phyloP scores from a whole-genome alignment of 1,140 invertebrate genomes.

The Drosophila ohnishii region DNA sequence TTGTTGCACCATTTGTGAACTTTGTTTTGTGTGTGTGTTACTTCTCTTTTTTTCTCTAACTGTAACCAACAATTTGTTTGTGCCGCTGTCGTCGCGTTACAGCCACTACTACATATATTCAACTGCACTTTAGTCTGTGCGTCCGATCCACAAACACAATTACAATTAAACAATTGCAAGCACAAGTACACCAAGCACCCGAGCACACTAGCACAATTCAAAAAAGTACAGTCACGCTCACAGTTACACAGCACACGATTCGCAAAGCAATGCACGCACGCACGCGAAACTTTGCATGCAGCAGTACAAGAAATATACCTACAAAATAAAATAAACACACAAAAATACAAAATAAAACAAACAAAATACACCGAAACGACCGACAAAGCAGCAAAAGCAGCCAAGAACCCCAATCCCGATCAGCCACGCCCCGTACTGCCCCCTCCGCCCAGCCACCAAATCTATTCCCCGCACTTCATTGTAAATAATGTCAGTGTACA shows the following conservation, averaged over 20 bases:
- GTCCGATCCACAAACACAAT: slow-evolving; percentile 40
- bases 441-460: slow-evolving; percentile 18
- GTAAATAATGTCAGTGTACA: slow-evolving; percentile 68
- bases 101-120: slow-evolving; percentile 33
- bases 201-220: slow-evolving; percentile 18
- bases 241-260: slow-evolving; percentile 20
- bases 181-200: slow-evolving; percentile 8
- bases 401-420: slow-evolving; percentile 45
- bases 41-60: slow-evolving; percentile 50
- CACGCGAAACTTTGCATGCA: slow-evolving; percentile 48
- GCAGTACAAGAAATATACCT: slow-evolving; percentile 17
- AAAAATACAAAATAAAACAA: slow-evolving; percentile 12
- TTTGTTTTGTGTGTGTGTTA: slow-evolving; percentile 61
- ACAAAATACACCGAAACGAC: slow-evolving; percentile 15
- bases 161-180: slow-evolving; percentile 21
- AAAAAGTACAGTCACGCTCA: slow-evolving; percentile 38
- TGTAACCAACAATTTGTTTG: slow-evolving; percentile 52
- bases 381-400: slow-evolving; percentile 55
- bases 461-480: slow-evolving; percentile 58
- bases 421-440: slow-evolving; percentile 16
- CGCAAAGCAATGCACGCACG: slow-evolving; percentile 39
- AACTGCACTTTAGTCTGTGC: slow-evolving; percentile 43
- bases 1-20: slow-evolving; percentile 56
- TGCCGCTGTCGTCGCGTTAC: slow-evolving; percentile 50
- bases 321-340: slow-evolving; percentile 11